A percentile compares a stretch with the other conserved stretches of the same genome.
Conservation (phyloP, 2,113 vertebrate genomes). For the Clinocottus analis region DNA sequence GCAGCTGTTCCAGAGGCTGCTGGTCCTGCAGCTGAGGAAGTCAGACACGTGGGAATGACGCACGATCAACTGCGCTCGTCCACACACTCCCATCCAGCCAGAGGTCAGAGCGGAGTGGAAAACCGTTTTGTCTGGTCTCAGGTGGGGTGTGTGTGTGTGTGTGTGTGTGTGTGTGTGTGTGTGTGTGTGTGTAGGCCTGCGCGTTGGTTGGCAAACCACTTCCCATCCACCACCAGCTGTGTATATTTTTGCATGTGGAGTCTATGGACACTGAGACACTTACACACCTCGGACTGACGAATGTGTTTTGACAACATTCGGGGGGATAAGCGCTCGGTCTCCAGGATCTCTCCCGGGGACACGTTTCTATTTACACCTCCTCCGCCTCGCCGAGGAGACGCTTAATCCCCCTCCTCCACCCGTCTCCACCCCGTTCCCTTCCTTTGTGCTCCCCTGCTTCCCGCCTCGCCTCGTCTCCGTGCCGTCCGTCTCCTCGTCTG, state of each 20-base stretch:
- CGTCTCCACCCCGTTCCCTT: constrained; percentile 42
- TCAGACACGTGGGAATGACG: constrained; percentile 24
- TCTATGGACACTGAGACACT: constrained; percentile 53
- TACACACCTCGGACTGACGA: constrained; percentile 67
- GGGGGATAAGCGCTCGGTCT: constrained; percentile 73
- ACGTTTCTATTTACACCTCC: constrained; percentile 77
- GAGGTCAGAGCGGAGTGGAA: constrained; percentile 31
- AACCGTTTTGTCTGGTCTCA: constrained; percentile 23
- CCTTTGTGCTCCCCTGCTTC: constrained; percentile 17
- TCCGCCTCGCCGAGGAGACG: constrained; percentile 53
- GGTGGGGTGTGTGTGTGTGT: constrained; percentile 20
- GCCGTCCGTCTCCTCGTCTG: constrained; percentile 26
- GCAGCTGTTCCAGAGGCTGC: constrained; percentile 66
- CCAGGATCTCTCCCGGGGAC: constrained; percentile 71
- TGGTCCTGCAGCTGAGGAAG: constrained; percentile 54
- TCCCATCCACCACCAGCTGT: constrained; percentile 30
- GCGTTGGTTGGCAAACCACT: neutral
- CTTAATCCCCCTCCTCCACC: constrained; percentile 70
- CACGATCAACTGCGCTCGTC: constrained; percentile 31
- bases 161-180: constrained; percentile 1
- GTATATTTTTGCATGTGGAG: constrained; percentile 54
- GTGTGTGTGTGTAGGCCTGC: neutral
- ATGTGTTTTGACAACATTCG: constrained; percentile 76
- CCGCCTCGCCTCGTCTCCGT: neutral
- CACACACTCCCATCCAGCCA: constrained; percentile 18